A percentile compares a stretch with the other conserved stretches of the same genome.
phyloP scores from a whole-genome alignment of 1,140 invertebrate species.

The Phenacoccus solenopsis region DNA sequence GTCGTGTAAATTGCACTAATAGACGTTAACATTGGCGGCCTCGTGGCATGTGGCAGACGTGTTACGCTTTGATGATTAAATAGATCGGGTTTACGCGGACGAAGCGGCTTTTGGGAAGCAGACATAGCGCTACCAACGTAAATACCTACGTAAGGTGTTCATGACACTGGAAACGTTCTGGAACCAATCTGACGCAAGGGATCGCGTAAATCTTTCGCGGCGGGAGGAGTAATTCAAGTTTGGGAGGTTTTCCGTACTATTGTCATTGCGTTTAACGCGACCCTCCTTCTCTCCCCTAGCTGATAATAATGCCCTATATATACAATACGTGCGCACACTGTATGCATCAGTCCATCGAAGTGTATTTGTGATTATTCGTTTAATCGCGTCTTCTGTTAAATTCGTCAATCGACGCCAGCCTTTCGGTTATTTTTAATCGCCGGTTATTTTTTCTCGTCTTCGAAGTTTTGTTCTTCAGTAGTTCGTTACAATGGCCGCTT shows the following conservation, averaged over 20 bases:
- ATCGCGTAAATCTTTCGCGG: background rate
- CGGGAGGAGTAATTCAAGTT: background rate
- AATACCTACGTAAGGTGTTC: constrained; percentile 4
- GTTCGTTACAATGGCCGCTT: background rate
- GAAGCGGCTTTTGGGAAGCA: constrained; percentile 1
- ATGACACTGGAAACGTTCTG: constrained; percentile 10
- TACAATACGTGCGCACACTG: background rate
- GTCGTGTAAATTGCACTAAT: background rate
- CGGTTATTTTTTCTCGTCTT: background rate
- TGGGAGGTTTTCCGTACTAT: constrained; percentile 8
- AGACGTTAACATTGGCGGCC: background rate
- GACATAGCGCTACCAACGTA: background rate
- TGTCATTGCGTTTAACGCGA: background rate
- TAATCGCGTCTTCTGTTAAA: background rate
- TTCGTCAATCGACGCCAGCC: background rate
- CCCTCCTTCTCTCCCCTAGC: constrained; percentile 6
- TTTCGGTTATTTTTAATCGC: background rate
- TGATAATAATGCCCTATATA: constrained; percentile 15
- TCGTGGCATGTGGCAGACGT: background rate
- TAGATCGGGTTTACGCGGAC: background rate
- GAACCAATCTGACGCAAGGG: constrained; percentile 9
- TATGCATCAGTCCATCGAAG: background rate
- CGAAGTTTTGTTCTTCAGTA: background rate
- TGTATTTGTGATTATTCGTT: constrained; percentile 9
- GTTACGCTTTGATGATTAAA: background rate